A percentile compares a stretch with the other conserved stretches of the same genome.
Conservation (phyloP, 2,797 vertebrate species). For the Xenops minutus region DNA sequence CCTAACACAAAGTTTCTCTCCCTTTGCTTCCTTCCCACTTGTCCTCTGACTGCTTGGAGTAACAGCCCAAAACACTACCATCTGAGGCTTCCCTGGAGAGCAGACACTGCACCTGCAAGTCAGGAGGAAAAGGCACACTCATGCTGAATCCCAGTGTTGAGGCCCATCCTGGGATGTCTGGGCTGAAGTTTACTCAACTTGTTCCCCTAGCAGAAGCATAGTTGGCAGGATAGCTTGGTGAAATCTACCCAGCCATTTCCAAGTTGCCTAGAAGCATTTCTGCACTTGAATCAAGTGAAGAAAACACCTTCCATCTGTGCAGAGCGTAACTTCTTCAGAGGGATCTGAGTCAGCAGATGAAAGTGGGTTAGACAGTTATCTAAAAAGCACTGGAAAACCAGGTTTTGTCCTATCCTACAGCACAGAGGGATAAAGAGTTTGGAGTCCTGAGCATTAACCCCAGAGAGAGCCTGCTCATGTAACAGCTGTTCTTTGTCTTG, state of each 20-base stretch:
- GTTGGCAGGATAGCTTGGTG: not conserved
- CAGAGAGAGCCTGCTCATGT: not conserved
- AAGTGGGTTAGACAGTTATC: slow-evolving; percentile 20
- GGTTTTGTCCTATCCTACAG: not conserved
- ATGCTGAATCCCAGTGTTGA: not conserved
- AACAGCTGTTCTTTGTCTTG: slow-evolving; percentile 57
- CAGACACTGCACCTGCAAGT: not conserved
- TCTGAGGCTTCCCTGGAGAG: not conserved
- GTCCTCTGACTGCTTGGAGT: not conserved
- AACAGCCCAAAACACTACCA: not conserved
- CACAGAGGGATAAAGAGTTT: not conserved
- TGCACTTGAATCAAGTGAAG: slow-evolving; percentile 7
- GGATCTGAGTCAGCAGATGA: slow-evolving; percentile 52
- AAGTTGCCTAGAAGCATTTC: slow-evolving; percentile 25
- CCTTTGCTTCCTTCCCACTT: not conserved
- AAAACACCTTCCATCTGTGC: slow-evolving; percentile 48
- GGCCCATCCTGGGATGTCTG: not conserved
- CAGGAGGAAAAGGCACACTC: not conserved
- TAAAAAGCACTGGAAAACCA: slow-evolving; percentile 10
- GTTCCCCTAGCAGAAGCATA: not conserved
- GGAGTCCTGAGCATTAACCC: slow-evolving; percentile 5
- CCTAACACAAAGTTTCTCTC: not conserved
- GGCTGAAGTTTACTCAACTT: not conserved
- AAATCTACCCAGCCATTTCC: slow-evolving; percentile 12
- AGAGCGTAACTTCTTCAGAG: not conserved